Conservation (phyloP, 2,113 vertebrate species). For the Nansenia antarctica region DNA sequence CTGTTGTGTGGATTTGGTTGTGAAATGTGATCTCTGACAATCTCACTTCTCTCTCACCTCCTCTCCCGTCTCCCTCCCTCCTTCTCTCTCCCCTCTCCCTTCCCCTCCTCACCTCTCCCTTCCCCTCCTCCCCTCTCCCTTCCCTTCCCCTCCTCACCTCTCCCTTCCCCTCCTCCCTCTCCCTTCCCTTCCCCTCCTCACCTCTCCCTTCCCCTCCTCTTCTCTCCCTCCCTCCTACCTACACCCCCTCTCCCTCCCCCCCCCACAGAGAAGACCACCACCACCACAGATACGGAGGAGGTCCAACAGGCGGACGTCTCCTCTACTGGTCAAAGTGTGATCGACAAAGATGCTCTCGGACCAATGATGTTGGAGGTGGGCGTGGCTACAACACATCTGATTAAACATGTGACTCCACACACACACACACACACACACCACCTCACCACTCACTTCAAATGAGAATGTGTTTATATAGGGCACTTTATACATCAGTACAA, state of each 20-base stretch:
- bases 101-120: too few relatives aligned
- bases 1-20: too few relatives aligned
- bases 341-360: constrained; percentile 96
- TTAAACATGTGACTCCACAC: too few relatives aligned
- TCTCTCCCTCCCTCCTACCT: not conserved
- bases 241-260: not conserved
- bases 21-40: too few relatives aligned
- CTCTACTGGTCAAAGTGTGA: constrained; percentile 93
- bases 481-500: too few relatives aligned
- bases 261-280: constrained; percentile 59
- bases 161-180: not conserved
- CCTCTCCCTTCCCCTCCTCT: not conserved
- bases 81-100: too few relatives aligned
- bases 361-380: constrained; percentile 99
- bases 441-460: too few relatives aligned
- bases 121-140: not conserved
- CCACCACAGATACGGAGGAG: constrained; percentile 90
- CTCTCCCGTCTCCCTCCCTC: not conserved
- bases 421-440: too few relatives aligned
- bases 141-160: not conserved
- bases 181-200: not conserved
- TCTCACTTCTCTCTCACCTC: too few relatives aligned
- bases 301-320: constrained; percentile 97
- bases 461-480: too few relatives aligned
- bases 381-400: too few relatives aligned